These are phyloP conservation scores for Loriculus beryllinus DNA, from an alignment of 2,797 vertebrate species.

Conservation along the genomic window DNA sequence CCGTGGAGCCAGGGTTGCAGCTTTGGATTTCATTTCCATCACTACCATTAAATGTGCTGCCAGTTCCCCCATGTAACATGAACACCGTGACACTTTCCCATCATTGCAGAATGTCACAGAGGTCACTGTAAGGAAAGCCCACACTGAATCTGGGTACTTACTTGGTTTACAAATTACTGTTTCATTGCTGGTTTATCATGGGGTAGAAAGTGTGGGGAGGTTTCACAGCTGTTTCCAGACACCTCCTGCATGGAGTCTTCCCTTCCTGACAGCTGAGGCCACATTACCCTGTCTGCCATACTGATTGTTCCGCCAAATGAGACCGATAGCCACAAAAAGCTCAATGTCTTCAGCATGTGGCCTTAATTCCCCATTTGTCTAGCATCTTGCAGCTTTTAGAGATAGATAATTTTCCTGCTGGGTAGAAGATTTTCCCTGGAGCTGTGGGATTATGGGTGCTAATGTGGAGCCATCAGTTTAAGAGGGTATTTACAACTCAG, in stretches of 20 bases:
- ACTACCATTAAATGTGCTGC: not conserved
- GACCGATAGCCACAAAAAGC: not conserved
- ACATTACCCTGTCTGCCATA: not conserved
- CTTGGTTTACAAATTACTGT: constrained; percentile 5
- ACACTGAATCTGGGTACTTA: constrained; percentile 1
- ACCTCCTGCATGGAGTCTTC: not conserved
- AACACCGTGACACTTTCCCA: constrained; percentile 5
- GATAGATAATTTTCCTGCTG: not conserved
- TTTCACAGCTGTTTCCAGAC: constrained; percentile 50
- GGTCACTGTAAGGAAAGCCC: constrained; percentile 3
- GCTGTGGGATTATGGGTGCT: not conserved
- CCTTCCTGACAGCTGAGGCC: constrained; percentile 6
- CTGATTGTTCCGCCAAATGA: not conserved
- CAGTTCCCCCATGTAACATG: not conserved
- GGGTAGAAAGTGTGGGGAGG: not conserved
- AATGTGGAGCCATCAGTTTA: not conserved
- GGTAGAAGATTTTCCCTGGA: not conserved
- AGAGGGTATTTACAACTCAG: not conserved
- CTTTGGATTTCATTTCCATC: not conserved
- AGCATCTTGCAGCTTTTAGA: not conserved
- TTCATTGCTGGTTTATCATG: constrained; percentile 38
- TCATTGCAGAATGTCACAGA: not conserved
- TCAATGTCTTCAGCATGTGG: not conserved
- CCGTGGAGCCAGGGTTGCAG: not conserved
- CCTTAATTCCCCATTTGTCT: constrained; percentile 1